Conservation (phyloP, 2,113 vertebrate species). For the Raja brachyura region DNA sequence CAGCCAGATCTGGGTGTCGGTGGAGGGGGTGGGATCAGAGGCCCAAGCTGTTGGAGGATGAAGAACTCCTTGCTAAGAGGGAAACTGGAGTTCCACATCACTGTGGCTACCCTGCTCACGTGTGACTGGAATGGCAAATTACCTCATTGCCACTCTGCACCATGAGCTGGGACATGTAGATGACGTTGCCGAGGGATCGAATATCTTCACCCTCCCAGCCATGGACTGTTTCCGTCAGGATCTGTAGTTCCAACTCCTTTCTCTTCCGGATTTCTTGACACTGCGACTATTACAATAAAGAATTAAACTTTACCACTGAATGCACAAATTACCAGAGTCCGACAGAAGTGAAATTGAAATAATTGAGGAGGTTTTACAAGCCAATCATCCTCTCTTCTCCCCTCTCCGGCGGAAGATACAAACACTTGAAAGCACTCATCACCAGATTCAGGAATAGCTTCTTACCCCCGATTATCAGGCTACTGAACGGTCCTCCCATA, state of each 20-base stretch:
- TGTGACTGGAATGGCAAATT: slow-evolving; percentile 37
- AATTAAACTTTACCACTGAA: slow-evolving; percentile 29
- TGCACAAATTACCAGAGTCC: neutral
- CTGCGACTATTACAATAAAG: slow-evolving; percentile 64
- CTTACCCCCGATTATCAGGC: too few species aligned
- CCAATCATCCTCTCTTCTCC: too few species aligned
- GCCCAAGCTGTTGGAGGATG: too few species aligned
- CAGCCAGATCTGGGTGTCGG: too few species aligned
- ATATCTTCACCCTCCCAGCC: slow-evolving; percentile 97
- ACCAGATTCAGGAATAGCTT: too few species aligned
- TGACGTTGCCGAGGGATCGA: slow-evolving; percentile 79
- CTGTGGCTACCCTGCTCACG: neutral
- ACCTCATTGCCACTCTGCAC: slow-evolving; percentile 85
- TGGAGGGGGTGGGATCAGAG: too few species aligned
- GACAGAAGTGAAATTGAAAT: neutral
- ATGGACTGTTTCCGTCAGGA: slow-evolving; percentile 83
- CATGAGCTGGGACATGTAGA: slow-evolving; percentile 92
- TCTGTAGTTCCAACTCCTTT: slow-evolving; percentile 92
- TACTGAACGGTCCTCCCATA: too few species aligned
- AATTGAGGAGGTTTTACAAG: too few species aligned
- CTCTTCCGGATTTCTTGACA: slow-evolving; percentile 94
- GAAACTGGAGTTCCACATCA: neutral
- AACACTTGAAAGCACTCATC: too few species aligned
- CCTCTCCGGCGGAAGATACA: too few species aligned
- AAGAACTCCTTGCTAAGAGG: too few species aligned